Conservation (phyloP, 2,888 invertebrate genomes). For the Cacoxenus indagator region DNA sequence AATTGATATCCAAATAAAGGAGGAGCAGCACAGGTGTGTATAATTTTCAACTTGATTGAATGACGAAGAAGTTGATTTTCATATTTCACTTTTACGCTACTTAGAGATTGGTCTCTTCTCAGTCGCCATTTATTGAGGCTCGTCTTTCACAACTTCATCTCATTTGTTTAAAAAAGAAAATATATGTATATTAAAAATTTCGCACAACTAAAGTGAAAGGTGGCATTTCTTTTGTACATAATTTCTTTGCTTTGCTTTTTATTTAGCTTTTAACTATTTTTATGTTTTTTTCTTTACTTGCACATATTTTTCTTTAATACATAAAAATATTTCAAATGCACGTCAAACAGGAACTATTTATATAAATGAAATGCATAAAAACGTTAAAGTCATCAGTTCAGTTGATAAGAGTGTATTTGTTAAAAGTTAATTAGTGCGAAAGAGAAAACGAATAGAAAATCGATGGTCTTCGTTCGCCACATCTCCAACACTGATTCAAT, state of each 20-base stretch:
- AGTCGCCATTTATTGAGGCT: too few species aligned
- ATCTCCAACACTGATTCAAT: neutral
- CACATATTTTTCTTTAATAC: neutral
- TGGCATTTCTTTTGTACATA: conserved; percentile 48
- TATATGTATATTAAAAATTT: conserved; percentile 32
- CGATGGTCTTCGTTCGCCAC: neutral
- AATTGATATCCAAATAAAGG: conserved; percentile 35
- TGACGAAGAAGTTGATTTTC: conserved; percentile 13
- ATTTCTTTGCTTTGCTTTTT: conserved; percentile 17
- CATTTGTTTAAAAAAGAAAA: conserved; percentile 33
- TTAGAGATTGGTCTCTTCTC: conserved; percentile 30
- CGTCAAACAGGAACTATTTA: neutral
- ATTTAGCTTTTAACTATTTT: neutral
- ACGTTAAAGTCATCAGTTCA: neutral
- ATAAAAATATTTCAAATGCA: conserved; percentile 2
- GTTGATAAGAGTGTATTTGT: neutral
- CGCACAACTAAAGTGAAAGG: conserved; percentile 56
- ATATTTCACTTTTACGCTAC: conserved; percentile 20
- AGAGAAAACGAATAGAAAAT: neutral
- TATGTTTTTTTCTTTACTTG: neutral
- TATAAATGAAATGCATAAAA: neutral
- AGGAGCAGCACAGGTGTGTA: conserved; percentile 43
- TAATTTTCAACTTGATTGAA: conserved; percentile 31
- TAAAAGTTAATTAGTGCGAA: neutral
- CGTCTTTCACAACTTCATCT: conserved; percentile 21